These are phyloP conservation scores for Andrena minutula DNA, from an alignment of 2,888 invertebrate genomes.

Conservation along the genomic window DNA sequence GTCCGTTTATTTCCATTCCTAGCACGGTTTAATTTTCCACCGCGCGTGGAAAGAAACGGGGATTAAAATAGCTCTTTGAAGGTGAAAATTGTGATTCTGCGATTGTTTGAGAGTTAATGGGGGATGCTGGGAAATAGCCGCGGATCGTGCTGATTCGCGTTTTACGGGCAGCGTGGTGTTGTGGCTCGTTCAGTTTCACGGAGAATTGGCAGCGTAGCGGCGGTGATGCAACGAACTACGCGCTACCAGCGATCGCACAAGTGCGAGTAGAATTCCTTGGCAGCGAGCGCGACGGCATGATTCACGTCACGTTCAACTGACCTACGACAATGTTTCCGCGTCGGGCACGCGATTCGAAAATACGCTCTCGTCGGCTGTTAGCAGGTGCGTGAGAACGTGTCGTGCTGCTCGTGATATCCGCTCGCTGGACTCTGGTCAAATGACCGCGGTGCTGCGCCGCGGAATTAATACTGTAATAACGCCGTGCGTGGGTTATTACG, in stretches of 20 bases:
- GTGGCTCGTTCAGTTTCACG: neutral
- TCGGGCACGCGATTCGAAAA: slow-evolving; percentile 67
- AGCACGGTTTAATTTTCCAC: neutral
- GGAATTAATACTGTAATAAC: slow-evolving; percentile 18
- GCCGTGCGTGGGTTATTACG: neutral
- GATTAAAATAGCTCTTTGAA: neutral
- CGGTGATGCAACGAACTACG: slow-evolving; percentile 6
- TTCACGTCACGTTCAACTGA: slow-evolving; percentile 69
- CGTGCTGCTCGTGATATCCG: slow-evolving; percentile 27
- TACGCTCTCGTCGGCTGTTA: slow-evolving; percentile 37
- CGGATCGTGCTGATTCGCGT: neutral
- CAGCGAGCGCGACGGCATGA: slow-evolving; percentile 54
- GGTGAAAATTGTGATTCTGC: slow-evolving; percentile 7
- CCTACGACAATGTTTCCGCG: slow-evolving; percentile 71
- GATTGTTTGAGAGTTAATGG: neutral
- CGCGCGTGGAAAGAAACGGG: neutral
- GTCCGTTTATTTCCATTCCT: slow-evolving; percentile 23
- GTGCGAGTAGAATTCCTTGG: slow-evolving; percentile 59
- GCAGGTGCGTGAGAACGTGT: slow-evolving; percentile 47
- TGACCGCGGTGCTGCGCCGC: neutral
- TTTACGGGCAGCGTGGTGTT: too few species aligned
- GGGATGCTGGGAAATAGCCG: neutral
- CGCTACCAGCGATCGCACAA: neutral
- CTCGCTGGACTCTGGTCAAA: neutral
- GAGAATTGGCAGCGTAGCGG: neutral